Evolutionary conservation across 2,113 vertebrate species (phyloP).

Genomic region (Ciconia boyciana): DNA sequence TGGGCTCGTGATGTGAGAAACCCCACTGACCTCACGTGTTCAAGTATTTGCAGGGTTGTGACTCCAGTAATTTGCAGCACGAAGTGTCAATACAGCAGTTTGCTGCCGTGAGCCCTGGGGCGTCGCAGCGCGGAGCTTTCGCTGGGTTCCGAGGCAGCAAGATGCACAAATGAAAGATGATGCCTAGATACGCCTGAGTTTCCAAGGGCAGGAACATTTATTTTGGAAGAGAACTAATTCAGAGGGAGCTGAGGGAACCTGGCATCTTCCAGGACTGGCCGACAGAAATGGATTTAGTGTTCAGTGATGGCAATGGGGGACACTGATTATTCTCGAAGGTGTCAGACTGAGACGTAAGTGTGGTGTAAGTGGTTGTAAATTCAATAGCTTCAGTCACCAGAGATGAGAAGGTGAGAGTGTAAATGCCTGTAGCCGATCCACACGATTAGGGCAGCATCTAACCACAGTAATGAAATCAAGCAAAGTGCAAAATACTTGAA

Average conservation of each 20-base stretch:
- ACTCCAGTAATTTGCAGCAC: neutral
- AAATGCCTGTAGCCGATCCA: neutral
- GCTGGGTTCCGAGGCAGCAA: neutral
- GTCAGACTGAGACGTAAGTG: neutral
- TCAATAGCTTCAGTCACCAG: neutral
- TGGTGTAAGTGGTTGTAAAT: neutral
- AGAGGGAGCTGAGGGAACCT: neutral
- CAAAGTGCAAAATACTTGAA: neutral
- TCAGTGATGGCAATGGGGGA: neutral
- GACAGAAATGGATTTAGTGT: neutral
- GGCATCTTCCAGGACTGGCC: neutral
- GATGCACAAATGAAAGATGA: neutral
- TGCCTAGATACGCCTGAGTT: rapidly evolving
- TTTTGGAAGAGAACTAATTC: neutral
- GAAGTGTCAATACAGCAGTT: neutral
- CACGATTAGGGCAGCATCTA: neutral
- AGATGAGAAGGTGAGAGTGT: neutral
- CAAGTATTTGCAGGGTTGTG: neutral
- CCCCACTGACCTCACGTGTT: neutral
- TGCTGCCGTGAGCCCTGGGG: neutral
- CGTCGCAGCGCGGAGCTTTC: neutral
- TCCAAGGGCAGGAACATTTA: neutral
- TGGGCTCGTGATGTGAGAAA: neutral
- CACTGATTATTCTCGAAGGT: neutral
- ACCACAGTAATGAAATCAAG: neutral